Base-by-base conservation (phyloP, 2,888 invertebrate genomes). In the Aelia acuminata region DNA sequence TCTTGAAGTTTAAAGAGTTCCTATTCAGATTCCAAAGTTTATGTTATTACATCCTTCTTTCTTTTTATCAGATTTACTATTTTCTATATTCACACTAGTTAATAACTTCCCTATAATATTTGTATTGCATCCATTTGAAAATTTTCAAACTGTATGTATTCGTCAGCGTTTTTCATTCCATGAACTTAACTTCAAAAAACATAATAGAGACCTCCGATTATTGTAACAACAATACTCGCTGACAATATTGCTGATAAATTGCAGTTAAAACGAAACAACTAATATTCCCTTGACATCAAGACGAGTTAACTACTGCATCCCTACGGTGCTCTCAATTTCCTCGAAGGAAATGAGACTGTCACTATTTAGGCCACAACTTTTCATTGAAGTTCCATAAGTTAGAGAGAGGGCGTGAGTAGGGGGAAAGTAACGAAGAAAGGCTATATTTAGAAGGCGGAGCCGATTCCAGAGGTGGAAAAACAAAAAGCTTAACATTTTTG, bases 341-440 rank as follows among this genome's bases (percentile, higher is more conserved):
- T 70, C 63, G 63, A 35, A 70, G 63, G 63, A 70, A 70, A 70
- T 70, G 63, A 35, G 63, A 35, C 63, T 70, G 63, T 70, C 63
- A 70, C 63, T 70, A 70, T 70, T 70, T 35, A 70, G 63, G 63
- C 63, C 63, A 70, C 63, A 70, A 70, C 63, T 70, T 70, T 70
- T 70, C 63, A 70, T 70, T 70, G 63, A 70, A 70, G 63, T 70
- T 70, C 63, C 63, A 70, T 70, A 70, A 70, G 63, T 70, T 70
- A 35, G 63, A 7, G 8, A 18, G 63, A 26, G 57, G 11, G 11
- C 3, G 26, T 4, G 26, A 26, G 26, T 11, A 2, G 26, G 63
- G 31, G 20, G 63, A 8, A 5, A 18, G 63, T 70, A 70, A 70
- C 63, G 63, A 70, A 70, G 63, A 7, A 70, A 15, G 11, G 63